A percentile compares a stretch with the other conserved stretches of the same genome.
Evolutionary conservation across 64 coral and sea anemone species (phyloP).

Genomic region (Montipora efflorescens): DNA sequence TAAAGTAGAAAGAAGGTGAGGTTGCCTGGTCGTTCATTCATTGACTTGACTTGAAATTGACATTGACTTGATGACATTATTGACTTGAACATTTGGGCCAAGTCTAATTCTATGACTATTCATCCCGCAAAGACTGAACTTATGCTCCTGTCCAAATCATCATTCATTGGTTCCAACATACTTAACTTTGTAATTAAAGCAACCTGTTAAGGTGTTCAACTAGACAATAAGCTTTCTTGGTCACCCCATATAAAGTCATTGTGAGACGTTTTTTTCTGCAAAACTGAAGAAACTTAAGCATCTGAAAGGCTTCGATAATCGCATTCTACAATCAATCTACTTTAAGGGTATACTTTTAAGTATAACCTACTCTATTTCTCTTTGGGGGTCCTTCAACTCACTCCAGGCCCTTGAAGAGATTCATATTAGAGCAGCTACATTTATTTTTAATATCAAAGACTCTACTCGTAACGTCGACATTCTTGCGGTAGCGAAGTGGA

Average conservation of each 20-base stretch:
- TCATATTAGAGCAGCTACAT: not conserved
- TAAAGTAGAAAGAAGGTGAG: too few species aligned
- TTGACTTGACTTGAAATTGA: too few species aligned
- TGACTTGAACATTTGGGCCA: conserved; percentile 11
- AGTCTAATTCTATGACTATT: not conserved
- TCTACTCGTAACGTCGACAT: too few species aligned
- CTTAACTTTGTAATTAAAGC: not conserved
- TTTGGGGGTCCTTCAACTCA: not conserved
- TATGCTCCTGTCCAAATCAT: not conserved
- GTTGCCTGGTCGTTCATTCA: too few species aligned
- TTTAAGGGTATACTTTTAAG: conserved; percentile 5
- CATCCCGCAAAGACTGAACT: conserved; percentile 18
- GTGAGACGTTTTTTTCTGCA: not conserved
- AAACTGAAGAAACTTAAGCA: not conserved
- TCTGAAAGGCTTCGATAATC: not conserved
- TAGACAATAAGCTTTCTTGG: conserved; percentile 1
- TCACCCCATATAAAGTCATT: not conserved
- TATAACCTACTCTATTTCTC: not conserved
- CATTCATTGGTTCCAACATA: not conserved
- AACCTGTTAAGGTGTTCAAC: not conserved
- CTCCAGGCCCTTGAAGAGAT: not conserved
- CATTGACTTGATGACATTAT: not conserved
- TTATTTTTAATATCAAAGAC: not conserved
- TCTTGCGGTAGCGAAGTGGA: not conserved
- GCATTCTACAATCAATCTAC: conserved; percentile 23